Conservation (phyloP, 2,888 invertebrate genomes). For the Hyalella azteca region DNA sequence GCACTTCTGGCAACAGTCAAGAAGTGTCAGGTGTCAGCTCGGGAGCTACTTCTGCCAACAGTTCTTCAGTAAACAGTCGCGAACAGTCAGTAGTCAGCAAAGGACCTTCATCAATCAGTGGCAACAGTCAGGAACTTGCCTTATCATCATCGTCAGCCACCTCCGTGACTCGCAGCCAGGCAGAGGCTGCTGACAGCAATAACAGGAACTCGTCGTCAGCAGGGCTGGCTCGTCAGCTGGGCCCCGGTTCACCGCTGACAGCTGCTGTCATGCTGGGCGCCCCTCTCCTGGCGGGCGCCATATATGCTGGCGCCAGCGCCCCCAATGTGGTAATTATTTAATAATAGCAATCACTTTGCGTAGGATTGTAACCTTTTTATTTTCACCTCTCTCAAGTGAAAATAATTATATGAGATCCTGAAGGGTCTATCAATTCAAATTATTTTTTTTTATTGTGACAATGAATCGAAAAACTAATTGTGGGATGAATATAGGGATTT, state of each 20-base stretch:
- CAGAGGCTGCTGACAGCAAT: neutral
- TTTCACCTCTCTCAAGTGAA: too few species aligned
- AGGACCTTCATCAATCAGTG: neutral
- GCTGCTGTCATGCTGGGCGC: constrained; percentile 15
- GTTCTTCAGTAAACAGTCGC: neutral
- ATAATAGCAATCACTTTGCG: neutral
- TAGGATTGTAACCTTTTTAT: too few species aligned
- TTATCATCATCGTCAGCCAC: neutral
- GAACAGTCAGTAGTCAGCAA: neutral
- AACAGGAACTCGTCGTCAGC: constrained; percentile 3
- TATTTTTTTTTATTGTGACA: too few species aligned
- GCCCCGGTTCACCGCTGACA: neutral
- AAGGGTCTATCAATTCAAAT: too few species aligned
- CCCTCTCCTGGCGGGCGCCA: neutral
- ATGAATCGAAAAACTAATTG: too few species aligned
- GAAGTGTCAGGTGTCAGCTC: neutral
- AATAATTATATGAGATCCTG: too few species aligned
- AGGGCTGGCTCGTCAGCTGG: neutral
- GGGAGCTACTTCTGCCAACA: neutral
- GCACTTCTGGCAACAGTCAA: neutral
- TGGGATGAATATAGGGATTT: too few species aligned
- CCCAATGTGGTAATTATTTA: neutral
- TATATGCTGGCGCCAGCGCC: constrained; percentile 12
- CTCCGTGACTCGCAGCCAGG: neutral
- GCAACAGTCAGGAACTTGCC: neutral